Evolutionary conservation across 2,113 vertebrate species (phyloP).

Genomic region (Carlito syrichta): DNA sequence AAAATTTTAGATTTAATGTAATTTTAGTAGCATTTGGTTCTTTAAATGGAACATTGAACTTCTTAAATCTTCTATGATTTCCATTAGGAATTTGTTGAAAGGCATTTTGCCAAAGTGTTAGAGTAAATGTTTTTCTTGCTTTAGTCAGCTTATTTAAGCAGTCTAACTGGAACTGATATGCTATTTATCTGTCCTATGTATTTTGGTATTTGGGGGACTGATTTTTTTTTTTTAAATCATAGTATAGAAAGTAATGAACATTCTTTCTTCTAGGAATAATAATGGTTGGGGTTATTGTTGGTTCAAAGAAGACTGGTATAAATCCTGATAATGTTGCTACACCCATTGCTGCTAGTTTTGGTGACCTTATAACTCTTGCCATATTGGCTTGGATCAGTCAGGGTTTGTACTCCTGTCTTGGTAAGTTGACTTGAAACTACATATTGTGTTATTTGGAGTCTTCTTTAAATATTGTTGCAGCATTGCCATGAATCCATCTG

Average conservation of each 20-base stretch:
- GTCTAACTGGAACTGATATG: background rate
- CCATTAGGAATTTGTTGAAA: constrained; percentile 10
- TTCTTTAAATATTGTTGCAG: background rate
- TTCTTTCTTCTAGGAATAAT: constrained; percentile 89
- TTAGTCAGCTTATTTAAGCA: background rate
- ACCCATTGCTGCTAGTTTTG: constrained; percentile 97
- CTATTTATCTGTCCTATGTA: background rate
- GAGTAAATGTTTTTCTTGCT: constrained; percentile 21
- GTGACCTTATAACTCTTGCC: constrained; percentile 96
- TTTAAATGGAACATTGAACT: background rate
- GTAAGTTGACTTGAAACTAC: constrained; percentile 81
- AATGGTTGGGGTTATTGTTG: constrained; percentile 98
- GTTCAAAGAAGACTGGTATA: constrained; percentile 97
- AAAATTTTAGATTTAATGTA: background rate
- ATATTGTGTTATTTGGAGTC: background rate
- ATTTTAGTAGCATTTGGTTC: constrained; percentile 17
- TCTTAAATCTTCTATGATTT: background rate
- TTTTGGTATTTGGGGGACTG: background rate
- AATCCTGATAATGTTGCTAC: constrained; percentile 98
- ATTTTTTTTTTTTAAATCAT: constrained; percentile 46
- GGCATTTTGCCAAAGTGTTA: constrained; percentile 10
- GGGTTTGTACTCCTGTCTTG: constrained; percentile 94
- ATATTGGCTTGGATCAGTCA: constrained; percentile 98
- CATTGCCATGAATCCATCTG: background rate
- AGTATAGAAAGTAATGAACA: background rate